Percentiles rank a stretch among this genome's conserved stretches.
Conservation (phyloP, 2,888 invertebrate species). For the Orgyia antiqua region DNA sequence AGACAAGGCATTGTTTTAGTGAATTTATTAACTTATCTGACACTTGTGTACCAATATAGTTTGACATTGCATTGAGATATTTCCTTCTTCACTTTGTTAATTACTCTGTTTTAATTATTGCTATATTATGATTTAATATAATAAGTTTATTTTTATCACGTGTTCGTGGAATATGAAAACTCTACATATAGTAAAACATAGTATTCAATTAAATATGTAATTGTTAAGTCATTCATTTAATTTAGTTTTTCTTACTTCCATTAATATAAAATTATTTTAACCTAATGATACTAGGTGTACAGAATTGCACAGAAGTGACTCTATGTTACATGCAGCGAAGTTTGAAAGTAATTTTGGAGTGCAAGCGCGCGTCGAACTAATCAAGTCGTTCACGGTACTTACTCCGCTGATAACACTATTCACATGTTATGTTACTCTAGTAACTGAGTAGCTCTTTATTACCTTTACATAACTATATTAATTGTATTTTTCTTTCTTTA, state of each 20-base stretch:
- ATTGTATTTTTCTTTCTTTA: constrained; percentile 8
- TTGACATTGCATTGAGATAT: constrained; percentile 21
- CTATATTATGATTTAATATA: too few relatives aligned
- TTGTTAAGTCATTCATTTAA: too few relatives aligned
- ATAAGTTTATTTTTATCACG: too few relatives aligned
- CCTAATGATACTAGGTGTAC: constrained; percentile 47
- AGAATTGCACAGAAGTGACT: constrained; percentile 44
- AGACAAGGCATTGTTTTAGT: constrained; percentile 66
- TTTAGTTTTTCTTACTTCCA: too few relatives aligned
- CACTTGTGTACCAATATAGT: constrained; percentile 35
- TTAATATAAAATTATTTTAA: too few relatives aligned
- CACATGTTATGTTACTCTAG: constrained; percentile 48
- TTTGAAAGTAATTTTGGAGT: constrained; percentile 74
- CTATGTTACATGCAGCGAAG: constrained; percentile 45
- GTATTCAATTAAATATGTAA: too few relatives aligned
- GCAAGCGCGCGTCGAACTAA: constrained; percentile 72
- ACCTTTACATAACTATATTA: constrained; percentile 15
- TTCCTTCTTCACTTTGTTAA: constrained; percentile 17
- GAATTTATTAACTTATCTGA: constrained; percentile 57
- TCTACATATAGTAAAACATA: too few relatives aligned
- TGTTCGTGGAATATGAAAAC: too few relatives aligned
- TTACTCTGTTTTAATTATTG: too few relatives aligned
- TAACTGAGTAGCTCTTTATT: constrained; percentile 35
- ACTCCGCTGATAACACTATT: constrained; percentile 59
- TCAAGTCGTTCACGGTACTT: constrained; percentile 74